Percentiles rank a stretch among this genome's conserved stretches.
phyloP scores from a whole-genome alignment of 1,140 invertebrate genomes.

The Drosophila repletoides region DNA sequence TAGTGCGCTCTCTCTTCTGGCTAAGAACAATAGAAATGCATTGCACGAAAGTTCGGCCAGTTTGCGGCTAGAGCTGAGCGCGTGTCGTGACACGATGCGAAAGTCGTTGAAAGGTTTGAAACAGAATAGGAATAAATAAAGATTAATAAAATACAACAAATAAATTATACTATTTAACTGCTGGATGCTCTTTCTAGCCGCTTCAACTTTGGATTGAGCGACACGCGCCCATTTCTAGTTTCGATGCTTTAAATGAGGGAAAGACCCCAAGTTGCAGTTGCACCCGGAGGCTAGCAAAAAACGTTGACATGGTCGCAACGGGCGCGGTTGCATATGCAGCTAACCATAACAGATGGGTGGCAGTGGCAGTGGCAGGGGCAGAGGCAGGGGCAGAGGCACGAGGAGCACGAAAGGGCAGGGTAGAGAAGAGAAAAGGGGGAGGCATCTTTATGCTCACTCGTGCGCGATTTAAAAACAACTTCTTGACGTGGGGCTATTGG shows the following conservation, averaged over 20 bases:
- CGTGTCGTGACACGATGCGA: no score
- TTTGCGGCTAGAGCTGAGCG: no score
- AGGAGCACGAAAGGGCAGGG: not conserved
- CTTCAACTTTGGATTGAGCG: no score
- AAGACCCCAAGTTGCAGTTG: conserved; percentile 2
- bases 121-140: no score
- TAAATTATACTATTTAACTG: no score
- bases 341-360: no score
- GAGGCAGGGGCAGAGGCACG: not conserved
- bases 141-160: no score
- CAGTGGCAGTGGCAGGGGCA: not conserved
- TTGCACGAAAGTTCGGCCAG: conserved; percentile 58
- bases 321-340: conserved; percentile 38
- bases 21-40: conserved; percentile 77
- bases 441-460: conserved; percentile 58
- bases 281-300: conserved; percentile 34
- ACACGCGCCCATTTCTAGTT: no score
- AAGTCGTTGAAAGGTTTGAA: no score
- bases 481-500: conserved; percentile 66
- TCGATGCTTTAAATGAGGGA: conserved; percentile 30
- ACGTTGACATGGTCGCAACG: conserved; percentile 43
- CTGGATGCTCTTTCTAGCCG: no score
- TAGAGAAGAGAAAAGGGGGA: not conserved
- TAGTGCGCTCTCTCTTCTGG: conserved; percentile 32
- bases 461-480: conserved; percentile 67